phyloP scores from a whole-genome alignment of 2,888 invertebrate species.

The Drosophila atripex region DNA sequence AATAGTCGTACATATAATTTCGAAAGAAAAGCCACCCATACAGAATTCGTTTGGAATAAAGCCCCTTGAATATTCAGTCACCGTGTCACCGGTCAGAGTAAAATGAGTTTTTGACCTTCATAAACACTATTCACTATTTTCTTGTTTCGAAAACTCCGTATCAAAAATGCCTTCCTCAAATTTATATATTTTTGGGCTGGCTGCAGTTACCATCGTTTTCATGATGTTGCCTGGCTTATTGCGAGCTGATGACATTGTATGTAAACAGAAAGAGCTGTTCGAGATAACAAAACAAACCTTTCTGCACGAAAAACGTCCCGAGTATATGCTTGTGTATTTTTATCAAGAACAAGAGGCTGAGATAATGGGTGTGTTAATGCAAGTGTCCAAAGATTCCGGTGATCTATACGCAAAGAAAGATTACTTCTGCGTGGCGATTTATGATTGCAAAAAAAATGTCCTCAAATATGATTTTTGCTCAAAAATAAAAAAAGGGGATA shows the following conservation, averaged over 20 bases:
- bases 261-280: neutral
- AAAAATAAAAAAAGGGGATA: neutral
- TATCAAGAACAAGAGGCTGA: no score
- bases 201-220: neutral
- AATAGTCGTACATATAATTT: no score
- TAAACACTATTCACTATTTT: neutral
- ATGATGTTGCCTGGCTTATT: neutral
- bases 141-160: neutral
- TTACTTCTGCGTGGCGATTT: neutral
- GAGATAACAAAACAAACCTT: neutral
- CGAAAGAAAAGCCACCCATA: neutral
- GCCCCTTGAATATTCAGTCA: neutral
- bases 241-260: neutral
- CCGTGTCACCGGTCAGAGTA: neutral
- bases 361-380: no score
- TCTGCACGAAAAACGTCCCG: neutral
- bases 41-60: no score
- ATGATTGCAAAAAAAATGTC: neutral
- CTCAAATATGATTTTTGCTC: neutral
- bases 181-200: neutral
- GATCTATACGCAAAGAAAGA: neutral
- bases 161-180: constrained; percentile 1
- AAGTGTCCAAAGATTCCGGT: neutral
- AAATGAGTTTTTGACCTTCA: constrained; percentile 1
- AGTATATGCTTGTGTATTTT: neutral